These are phyloP conservation scores for Cryptus viduatorius DNA, from an alignment of 2,888 invertebrate species.

Conservation along the genomic window DNA sequence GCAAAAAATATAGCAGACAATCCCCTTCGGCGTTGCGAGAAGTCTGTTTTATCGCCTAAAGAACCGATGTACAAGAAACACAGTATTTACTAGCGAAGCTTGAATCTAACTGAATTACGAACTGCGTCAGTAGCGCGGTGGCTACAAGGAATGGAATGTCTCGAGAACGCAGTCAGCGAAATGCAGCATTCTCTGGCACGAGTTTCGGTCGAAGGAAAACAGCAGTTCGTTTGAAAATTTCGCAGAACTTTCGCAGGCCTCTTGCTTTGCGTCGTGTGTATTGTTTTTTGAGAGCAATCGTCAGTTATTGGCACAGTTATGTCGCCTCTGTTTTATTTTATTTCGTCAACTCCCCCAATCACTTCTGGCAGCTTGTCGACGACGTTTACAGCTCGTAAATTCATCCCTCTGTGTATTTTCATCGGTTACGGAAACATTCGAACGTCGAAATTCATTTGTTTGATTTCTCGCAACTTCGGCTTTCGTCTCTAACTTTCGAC, in stretches of 20 bases:
- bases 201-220: background rate
- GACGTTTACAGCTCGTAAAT: background rate
- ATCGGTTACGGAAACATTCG: background rate
- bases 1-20: background rate
- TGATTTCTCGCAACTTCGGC: background rate
- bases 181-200: background rate
- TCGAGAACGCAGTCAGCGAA: constrained; percentile 7
- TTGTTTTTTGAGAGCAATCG: too few relatives aligned
- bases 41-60: constrained; percentile 4
- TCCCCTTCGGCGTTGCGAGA: background rate
- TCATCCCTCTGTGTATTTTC: background rate
- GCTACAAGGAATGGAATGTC: constrained; percentile 5
- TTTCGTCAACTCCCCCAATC: too few relatives aligned
- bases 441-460: background rate
- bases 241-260: background rate
- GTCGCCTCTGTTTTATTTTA: too few relatives aligned
- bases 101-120: constrained; percentile 42
- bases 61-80: background rate
- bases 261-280: too few relatives aligned
- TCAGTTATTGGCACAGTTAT: too few relatives aligned
- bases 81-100: background rate
- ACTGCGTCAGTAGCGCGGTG: constrained; percentile 21
- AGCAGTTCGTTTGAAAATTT: background rate
- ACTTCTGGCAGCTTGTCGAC: too few relatives aligned
- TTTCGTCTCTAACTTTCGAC: background rate